These are phyloP conservation scores for Epirrita christyi DNA, from an alignment of 2,888 invertebrate genomes.

Conservation along the genomic window DNA sequence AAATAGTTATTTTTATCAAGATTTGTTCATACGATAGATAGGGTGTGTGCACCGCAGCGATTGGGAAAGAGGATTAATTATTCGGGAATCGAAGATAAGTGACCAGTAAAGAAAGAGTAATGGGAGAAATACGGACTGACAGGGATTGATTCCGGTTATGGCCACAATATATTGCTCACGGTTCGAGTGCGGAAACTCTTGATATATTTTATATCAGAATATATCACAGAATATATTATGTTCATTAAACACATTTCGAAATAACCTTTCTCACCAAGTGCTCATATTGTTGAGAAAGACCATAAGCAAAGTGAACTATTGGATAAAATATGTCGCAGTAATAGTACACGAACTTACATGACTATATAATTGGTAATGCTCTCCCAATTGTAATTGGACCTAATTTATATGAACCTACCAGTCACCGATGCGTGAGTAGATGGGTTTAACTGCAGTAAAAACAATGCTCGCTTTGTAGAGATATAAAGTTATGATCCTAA, in stretches of 20 bases:
- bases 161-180: conserved; percentile 36
- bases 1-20: neutral
- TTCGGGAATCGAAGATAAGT: conserved; percentile 43
- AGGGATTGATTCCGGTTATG: conserved; percentile 43
- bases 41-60: conserved; percentile 25
- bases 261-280: no score
- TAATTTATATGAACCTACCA: neutral
- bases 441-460: no score
- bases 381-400: conserved; percentile 1
- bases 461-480: no score
- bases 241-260: no score
- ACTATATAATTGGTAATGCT: neutral
- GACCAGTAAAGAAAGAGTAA: conserved; percentile 40
- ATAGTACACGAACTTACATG: neutral
- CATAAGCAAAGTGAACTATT: no score
- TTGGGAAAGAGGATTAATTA: conserved; percentile 38
- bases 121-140: conserved; percentile 39
- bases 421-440: neutral
- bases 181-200: conserved; percentile 13
- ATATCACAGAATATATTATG: neutral
- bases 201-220: conserved; percentile 9
- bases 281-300: no score
- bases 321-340: neutral
- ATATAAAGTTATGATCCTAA: no score
- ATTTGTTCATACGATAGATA: conserved; percentile 19